Base-by-base conservation (phyloP, 2,797 vertebrate genomes). In the Diceros bicornis region DNA sequence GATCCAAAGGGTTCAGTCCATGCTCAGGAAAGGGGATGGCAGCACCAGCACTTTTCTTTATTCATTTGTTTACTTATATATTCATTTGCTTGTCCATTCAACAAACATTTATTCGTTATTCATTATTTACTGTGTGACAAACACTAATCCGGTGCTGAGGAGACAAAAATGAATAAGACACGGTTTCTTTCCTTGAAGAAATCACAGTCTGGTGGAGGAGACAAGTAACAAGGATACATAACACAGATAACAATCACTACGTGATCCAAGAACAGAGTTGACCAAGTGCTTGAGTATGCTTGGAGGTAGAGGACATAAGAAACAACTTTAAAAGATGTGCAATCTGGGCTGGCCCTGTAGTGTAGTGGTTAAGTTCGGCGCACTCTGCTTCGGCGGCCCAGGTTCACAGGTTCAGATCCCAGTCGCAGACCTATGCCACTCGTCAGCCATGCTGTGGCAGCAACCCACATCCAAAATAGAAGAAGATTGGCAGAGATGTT, bases 141-240 rank as follows among this genome's bases (percentile, higher is more conserved):
- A 68, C 29, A 34, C 37, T 71, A 18, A 69, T 47, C 62, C 23
- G 5, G 9, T 81, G 74, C 69, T 16, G 23, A 83, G 52, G 50
- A 87, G 64, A 59, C 27, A 50, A 18, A 47, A 72, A 66, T 34
- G 25, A 62, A 14, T 44, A 79, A 66, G 34, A 78, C 64, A 68
- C 57, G 27, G 32, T 83, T 85, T 83, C 57, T 84, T 44, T 93
- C 64, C 59, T 86, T n/a, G 29, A 66, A 47, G 71, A 88, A 93
- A 21, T 83, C 55, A n/a, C 27, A 7, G 14, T 69, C 27, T 75
- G 10, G 18, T 84, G 41, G 62, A 69, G 18, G 59, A 79, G 59
- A 72, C 71, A 74, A 41, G 64, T 32, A 25, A 71, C 32, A 9
- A 1, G 23, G 75, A 50, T 44, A 10, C 16, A 2, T 16, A 29